Evolutionary conservation across 1,140 invertebrate species (phyloP).

Genomic region (Drosophila willistoni): DNA sequence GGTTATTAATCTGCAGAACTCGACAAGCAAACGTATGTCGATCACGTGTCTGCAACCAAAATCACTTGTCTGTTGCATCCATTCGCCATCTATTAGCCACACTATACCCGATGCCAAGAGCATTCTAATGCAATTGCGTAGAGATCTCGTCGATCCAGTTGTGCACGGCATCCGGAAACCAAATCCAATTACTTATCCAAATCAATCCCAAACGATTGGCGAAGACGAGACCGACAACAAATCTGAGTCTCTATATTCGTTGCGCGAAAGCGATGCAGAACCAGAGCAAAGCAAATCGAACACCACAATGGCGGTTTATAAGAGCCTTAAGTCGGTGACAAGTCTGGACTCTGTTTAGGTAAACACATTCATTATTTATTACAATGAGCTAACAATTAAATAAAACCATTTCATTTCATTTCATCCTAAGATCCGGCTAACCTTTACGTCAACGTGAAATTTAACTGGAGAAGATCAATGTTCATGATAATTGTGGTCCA

Average conservation of each 20-base stretch:
- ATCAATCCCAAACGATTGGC: not conserved
- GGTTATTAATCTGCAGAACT: slow-evolving; percentile 86
- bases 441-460: too few species aligned
- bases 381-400: too few species aligned
- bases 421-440: too few species aligned
- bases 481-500: not conserved
- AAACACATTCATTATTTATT: too few species aligned
- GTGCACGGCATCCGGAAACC: slow-evolving; percentile 7
- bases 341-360: not conserved
- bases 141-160: slow-evolving; percentile 22
- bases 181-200: not conserved
- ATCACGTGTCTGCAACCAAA: slow-evolving; percentile 80
- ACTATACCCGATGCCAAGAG: slow-evolving; percentile 13
- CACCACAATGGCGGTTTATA: not conserved
- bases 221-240: not conserved
- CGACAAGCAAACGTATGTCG: slow-evolving; percentile 71
- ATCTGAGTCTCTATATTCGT: not conserved
- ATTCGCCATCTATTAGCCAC: not conserved
- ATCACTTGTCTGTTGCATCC: slow-evolving; percentile 46
- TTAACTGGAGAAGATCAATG: too few species aligned
- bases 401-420: too few species aligned
- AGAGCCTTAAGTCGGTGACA: not conserved
- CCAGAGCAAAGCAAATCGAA: not conserved
- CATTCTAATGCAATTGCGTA: slow-evolving; percentile 13
- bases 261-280: not conserved